Percentiles rank a stretch among this genome's conserved stretches.
These are phyloP conservation scores for Keiferia lycopersicella DNA, from an alignment of 2,888 invertebrate genomes.

Conservation along the genomic window DNA sequence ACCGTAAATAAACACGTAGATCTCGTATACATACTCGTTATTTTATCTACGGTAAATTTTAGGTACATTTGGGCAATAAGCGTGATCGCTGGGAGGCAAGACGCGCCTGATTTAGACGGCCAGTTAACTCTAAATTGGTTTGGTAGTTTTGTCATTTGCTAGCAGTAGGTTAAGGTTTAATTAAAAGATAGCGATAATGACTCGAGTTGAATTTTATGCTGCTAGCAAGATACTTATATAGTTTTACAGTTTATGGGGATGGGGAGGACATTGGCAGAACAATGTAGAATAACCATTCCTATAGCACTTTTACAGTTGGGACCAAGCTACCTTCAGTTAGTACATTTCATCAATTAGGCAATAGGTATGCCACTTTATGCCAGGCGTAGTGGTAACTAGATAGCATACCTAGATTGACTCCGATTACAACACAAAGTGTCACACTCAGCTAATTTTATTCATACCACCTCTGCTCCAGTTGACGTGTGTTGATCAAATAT, in stretches of 20 bases:
- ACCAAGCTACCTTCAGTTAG: no score
- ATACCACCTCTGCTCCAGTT: background rate
- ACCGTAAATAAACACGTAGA: conserved; percentile 42
- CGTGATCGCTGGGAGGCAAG: background rate
- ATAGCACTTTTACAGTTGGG: no score
- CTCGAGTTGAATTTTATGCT: no score
- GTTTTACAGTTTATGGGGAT: no score
- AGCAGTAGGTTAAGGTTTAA: background rate
- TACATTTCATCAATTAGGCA: no score
- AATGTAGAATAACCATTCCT: no score
- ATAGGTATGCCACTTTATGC: no score
- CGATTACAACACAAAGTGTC: background rate
- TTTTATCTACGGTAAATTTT: background rate
- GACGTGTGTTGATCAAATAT: conserved; percentile 13
- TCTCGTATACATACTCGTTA: conserved; percentile 15
- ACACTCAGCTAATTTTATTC: background rate
- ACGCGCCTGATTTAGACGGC: background rate
- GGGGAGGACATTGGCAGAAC: no score
- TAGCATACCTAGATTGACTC: background rate
- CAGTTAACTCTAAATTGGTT: background rate
- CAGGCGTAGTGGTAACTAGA: background rate
- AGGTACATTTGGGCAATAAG: background rate
- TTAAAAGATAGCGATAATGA: background rate
- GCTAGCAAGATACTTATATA: no score
- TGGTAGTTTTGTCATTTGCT: background rate